These are phyloP conservation scores for Flexamia atlantica DNA, from an alignment of 2,888 invertebrate genomes.

Conservation along the genomic window DNA sequence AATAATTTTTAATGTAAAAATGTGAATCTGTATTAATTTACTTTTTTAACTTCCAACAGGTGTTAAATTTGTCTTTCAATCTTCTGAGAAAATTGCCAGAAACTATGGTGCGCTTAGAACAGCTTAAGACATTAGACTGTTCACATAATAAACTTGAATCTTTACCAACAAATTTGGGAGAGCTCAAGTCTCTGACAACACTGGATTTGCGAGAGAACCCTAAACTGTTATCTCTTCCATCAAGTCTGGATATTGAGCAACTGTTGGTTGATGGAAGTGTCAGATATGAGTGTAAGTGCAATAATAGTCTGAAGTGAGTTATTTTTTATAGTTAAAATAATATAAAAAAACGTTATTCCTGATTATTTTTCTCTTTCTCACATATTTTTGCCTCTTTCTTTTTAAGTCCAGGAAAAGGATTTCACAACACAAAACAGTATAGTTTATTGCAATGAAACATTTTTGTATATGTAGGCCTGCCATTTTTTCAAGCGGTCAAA, in stretches of 20 bases:
- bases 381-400: no score
- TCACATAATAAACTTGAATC: conserved; percentile 83
- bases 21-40: background rate
- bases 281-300: no score
- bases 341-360: no score
- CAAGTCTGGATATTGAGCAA: background rate
- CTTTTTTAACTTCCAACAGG: conserved; percentile 2
- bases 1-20: no score
- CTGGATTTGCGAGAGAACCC: conserved; percentile 52
- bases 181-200: conserved; percentile 17
- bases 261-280: conserved; percentile 20
- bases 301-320: no score
- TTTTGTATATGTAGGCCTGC: no score
- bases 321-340: no score
- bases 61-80: conserved; percentile 57
- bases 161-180: conserved; percentile 81
- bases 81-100: conserved; percentile 76
- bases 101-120: conserved; percentile 80
- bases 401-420: no score
- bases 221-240: conserved; percentile 23
- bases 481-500: no score
- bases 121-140: conserved; percentile 83
- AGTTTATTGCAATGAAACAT: no score
- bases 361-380: no score
- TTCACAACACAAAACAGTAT: no score